These are phyloP conservation scores for Cathartes aura DNA, from an alignment of 2,113 vertebrate species.

Conservation along the genomic window DNA sequence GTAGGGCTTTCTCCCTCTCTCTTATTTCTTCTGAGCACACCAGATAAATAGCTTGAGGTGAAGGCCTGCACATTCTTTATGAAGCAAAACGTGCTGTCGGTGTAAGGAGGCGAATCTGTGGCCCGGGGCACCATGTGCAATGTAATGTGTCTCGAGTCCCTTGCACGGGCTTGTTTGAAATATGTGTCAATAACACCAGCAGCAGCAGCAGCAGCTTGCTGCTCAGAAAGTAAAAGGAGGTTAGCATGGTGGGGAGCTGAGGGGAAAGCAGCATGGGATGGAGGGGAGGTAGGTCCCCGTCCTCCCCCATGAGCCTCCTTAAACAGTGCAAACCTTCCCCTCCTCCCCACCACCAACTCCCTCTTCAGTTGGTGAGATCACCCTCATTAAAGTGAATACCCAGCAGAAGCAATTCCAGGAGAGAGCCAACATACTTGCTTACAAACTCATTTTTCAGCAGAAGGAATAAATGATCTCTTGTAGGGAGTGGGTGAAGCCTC, in stretches of 20 bases:
- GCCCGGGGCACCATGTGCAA: slow-evolving; percentile 86
- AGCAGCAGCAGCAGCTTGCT: slow-evolving; percentile 36
- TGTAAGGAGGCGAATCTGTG: slow-evolving; percentile 91
- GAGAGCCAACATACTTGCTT: not conserved
- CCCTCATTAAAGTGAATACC: not conserved
- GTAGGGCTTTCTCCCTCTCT: slow-evolving; percentile 25
- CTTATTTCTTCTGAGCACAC: not conserved
- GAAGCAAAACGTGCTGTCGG: slow-evolving; percentile 88
- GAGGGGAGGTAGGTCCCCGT: not conserved
- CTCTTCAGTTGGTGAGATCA: not conserved
- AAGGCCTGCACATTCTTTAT: slow-evolving; percentile 95
- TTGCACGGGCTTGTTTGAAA: slow-evolving; percentile 95
- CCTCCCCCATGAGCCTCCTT: not conserved
- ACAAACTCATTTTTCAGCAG: not conserved
- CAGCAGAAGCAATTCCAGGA: not conserved
- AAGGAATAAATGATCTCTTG: not conserved
- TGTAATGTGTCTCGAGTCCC: slow-evolving; percentile 90
- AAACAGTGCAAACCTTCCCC: not conserved
- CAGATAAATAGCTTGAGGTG: slow-evolving; percentile 94
- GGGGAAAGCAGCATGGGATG: not conserved
- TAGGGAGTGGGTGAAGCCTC: not conserved
- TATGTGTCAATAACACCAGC: slow-evolving; percentile 91
- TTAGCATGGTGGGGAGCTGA: slow-evolving; percentile 25
- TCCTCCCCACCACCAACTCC: not conserved
- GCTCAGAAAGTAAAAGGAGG: slow-evolving; percentile 66